These are phyloP conservation scores for Calosoma granatense DNA, from an alignment of 1,140 invertebrate genomes.

Conservation along the genomic window DNA sequence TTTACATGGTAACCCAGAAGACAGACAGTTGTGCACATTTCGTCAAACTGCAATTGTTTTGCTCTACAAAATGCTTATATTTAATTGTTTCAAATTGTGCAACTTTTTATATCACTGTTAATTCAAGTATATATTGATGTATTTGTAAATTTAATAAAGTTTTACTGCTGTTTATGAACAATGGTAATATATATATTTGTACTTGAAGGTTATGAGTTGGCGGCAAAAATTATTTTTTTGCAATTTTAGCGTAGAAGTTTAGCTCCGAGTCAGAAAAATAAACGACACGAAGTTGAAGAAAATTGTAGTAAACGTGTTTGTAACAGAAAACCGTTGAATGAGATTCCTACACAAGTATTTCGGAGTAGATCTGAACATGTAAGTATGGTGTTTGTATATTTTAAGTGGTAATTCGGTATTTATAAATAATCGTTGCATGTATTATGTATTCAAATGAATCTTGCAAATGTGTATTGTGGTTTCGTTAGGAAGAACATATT, in stretches of 20 bases:
- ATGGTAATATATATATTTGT: no score
- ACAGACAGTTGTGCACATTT: no score
- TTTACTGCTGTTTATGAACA: no score
- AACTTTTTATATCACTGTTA: no score
- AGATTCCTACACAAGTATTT: constrained; percentile 32
- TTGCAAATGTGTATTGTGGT: neutral
- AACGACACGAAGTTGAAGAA: constrained; percentile 25
- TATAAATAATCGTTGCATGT: constrained; percentile 15
- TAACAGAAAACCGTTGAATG: constrained; percentile 21
- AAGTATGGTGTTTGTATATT: constrained; percentile 16
- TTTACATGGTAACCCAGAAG: no score
- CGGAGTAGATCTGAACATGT: constrained; percentile 43
- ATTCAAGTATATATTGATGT: no score
- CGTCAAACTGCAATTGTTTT: no score
- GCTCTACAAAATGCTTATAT: no score
- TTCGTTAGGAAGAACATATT: constrained; percentile 64
- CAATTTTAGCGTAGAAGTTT: constrained; percentile 40
- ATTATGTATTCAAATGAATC: constrained; percentile 20
- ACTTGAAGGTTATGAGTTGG: no score
- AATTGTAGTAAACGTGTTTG: constrained; percentile 17
- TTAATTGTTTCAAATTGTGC: no score
- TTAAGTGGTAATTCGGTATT: neutral
- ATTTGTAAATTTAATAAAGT: no score
- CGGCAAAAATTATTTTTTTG: no score
- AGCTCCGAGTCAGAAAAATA: constrained; percentile 43